phyloP scores from a whole-genome alignment of 2,113 vertebrate species.

The Pollachius pollachius region DNA sequence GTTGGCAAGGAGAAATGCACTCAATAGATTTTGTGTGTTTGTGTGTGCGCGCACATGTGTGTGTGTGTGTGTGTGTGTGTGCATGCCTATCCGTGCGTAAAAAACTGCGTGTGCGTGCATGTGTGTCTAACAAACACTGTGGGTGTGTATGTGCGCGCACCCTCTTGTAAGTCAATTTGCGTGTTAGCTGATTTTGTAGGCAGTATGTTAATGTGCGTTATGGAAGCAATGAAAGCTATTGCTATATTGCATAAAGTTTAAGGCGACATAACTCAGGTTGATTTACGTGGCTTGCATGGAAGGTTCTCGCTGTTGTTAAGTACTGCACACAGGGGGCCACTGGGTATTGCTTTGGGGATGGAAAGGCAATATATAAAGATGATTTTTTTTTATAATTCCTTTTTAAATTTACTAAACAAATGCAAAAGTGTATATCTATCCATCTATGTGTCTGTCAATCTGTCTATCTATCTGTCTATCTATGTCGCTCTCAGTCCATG shows the following conservation, averaged over 20 bases:
- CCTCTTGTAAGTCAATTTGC: too few relatives aligned
- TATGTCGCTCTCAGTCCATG: too few relatives aligned
- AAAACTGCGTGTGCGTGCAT: neutral
- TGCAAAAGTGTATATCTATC: too few relatives aligned
- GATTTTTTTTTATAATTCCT: too few relatives aligned
- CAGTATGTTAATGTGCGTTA: constrained; percentile 76
- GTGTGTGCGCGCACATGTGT: constrained; percentile 15
- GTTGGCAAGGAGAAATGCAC: constrained; percentile 90
- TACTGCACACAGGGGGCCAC: constrained; percentile 52
- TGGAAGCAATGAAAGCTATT: constrained; percentile 68
- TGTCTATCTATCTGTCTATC: too few relatives aligned
- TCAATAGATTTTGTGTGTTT: constrained; percentile 84
- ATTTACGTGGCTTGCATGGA: constrained; percentile 69
- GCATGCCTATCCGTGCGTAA: neutral
- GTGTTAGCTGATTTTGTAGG: constrained; percentile 28
- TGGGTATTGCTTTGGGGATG: constrained; percentile 7
- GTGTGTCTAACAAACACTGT: neutral
- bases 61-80: constrained; percentile 22
- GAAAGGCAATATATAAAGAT: neutral
- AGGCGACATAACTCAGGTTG: constrained; percentile 77
- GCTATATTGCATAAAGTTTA: constrained; percentile 78
- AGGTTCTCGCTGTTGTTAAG: constrained; percentile 60
- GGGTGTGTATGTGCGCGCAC: constrained; percentile 13
- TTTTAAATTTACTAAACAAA: too few relatives aligned
- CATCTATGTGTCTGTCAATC: too few relatives aligned